These are phyloP conservation scores for Ambastaia sidthimunki DNA, from an alignment of 2,797 vertebrate species.

Conservation along the genomic window DNA sequence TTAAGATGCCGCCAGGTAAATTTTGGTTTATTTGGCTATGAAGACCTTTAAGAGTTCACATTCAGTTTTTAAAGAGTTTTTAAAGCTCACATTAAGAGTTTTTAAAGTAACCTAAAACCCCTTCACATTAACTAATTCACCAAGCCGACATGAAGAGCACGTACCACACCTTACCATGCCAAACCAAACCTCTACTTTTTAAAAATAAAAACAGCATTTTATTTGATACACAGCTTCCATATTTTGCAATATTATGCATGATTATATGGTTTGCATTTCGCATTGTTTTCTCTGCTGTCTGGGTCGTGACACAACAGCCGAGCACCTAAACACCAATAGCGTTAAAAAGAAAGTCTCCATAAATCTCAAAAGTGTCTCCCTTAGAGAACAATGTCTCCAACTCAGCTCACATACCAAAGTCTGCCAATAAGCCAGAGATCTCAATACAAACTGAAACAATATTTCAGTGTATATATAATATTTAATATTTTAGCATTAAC, in stretches of 20 bases:
- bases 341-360: neutral
- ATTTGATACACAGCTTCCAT: no score
- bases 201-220: no score
- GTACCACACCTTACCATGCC: no score
- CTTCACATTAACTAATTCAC: neutral
- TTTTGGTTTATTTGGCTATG: conserved; percentile 1
- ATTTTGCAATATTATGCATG: neutral
- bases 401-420: neutral
- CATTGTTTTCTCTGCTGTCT: neutral
- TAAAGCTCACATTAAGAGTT: no score
- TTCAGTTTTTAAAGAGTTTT: no score
- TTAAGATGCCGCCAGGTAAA: conserved; percentile 15
- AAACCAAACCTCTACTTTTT: no score
- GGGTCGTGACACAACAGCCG: neutral
- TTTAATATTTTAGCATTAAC: no score
- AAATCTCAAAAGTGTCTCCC: neutral
- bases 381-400: neutral
- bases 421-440: neutral
- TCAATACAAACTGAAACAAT: neutral
- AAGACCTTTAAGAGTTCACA: no score
- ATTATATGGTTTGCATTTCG: neutral
- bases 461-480: no score
- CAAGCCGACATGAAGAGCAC: no score
- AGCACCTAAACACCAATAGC: neutral
- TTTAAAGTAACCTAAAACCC: neutral